phyloP scores from a whole-genome alignment of 2,113 vertebrate genomes.

The Neotragus pygmaeus region DNA sequence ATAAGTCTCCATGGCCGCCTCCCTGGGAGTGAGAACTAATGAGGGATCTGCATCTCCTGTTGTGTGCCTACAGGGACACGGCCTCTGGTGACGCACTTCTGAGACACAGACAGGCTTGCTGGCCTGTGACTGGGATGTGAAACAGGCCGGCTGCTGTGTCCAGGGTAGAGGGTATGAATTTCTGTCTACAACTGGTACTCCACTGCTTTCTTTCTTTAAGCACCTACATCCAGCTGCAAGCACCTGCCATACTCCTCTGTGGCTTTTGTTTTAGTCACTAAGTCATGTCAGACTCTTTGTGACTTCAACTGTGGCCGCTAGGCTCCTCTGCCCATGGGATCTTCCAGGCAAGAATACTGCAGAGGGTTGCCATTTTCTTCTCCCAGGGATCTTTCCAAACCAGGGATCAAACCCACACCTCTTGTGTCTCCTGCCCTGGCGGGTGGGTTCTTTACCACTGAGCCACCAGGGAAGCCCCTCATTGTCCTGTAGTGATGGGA shows the following conservation, averaged over 20 bases:
- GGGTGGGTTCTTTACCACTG: not conserved
- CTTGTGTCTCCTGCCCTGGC: not conserved
- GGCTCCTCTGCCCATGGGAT: not conserved
- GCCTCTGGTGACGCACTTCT: fast-evolving
- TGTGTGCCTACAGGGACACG: not conserved
- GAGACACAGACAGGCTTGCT: not conserved
- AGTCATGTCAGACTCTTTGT: not conserved
- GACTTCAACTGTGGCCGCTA: not conserved
- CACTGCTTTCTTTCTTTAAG: not conserved
- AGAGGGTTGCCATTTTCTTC: not conserved
- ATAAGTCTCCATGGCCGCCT: not conserved
- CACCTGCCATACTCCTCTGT: not conserved
- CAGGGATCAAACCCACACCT: not conserved
- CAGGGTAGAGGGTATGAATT: not conserved
- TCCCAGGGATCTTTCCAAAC: not conserved
- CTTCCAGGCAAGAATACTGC: not conserved
- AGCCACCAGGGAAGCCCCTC: not conserved
- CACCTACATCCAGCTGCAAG: not conserved
- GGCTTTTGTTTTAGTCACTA: not conserved
- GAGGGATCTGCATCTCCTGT: not conserved
- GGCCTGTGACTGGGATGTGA: fast-evolving
- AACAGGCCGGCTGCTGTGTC: not conserved
- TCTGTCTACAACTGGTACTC: not conserved
- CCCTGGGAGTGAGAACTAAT: not conserved
- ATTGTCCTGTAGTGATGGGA: not conserved